These are phyloP conservation scores for Clarias macrocephalus DNA, from an alignment of 2,113 vertebrate genomes.

Conservation along the genomic window DNA sequence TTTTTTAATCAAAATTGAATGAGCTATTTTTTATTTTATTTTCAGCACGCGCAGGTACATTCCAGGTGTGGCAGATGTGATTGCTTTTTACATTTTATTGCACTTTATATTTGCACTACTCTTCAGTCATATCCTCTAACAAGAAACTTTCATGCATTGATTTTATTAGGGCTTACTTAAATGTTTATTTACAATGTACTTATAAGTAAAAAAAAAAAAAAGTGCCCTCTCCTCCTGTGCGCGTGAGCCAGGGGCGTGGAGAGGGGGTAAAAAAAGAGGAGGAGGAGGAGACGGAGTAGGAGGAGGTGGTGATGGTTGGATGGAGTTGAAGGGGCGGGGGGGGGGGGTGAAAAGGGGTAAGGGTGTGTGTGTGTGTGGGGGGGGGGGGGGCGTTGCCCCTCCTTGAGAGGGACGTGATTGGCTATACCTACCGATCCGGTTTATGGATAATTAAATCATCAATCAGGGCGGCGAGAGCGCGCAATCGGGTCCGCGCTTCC, in stretches of 20 bases:
- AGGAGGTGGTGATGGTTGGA: no score
- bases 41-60: neutral
- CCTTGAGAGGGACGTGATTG: conserved; percentile 87
- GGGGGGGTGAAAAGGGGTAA: conserved; percentile 11
- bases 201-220: no score
- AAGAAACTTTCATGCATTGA: no score
- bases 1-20: neutral
- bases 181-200: neutral
- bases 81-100: no score
- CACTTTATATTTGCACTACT: neutral
- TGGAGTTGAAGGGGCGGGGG: no score
- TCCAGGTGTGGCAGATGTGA: neutral
- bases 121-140: neutral
- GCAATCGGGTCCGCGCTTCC: conserved; percentile 74
- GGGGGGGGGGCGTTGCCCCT: conserved; percentile 72
- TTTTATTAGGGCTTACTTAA: neutral
- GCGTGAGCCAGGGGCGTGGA: neutral
- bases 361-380: neutral
- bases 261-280: neutral
- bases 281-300: neutral
- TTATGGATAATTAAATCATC: conserved; percentile 99
- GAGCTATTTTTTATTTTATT: neutral
- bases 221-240: conserved; percentile 3
- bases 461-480: conserved; percentile 87
- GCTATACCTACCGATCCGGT: conserved; percentile 92